These are phyloP conservation scores for Halocynthia aurantium DNA, from an alignment of 23 tunicate species.

Conservation along the genomic window DNA sequence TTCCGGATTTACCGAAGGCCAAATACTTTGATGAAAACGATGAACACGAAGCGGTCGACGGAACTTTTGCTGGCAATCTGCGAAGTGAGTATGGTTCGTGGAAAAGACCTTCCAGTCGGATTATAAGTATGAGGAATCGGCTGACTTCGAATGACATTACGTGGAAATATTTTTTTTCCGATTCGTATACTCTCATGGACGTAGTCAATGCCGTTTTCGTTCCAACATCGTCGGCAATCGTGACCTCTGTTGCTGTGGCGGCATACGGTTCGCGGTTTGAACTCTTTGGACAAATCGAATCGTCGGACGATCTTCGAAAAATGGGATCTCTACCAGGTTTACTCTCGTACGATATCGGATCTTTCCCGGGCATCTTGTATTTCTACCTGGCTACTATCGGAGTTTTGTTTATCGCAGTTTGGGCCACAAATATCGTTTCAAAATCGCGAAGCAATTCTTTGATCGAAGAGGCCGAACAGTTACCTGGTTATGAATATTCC, in stretches of 20 bases:
- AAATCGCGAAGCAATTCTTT: conserved; percentile 3
- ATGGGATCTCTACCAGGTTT: conserved; percentile 3
- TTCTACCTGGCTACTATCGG: conserved; percentile 12
- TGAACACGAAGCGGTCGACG: not conserved
- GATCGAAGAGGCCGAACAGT: conserved; percentile 1
- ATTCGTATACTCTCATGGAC: conserved; percentile 15
- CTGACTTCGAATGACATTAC: too few relatives aligned
- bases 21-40: not conserved
- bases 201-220: conserved; percentile 16
- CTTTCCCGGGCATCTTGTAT: conserved; percentile 2
- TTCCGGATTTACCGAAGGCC: not conserved
- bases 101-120: too few relatives aligned
- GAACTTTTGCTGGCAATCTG: not conserved
- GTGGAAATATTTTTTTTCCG: not conserved
- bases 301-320: not conserved
- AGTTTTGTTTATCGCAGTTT: not conserved
- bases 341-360: conserved; percentile 4
- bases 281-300: not conserved
- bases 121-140: too few relatives aligned
- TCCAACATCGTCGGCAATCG: not conserved
- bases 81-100: not conserved
- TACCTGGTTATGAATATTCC: conserved; percentile 17
- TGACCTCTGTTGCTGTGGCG: conserved; percentile 16
- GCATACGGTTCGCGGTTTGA: conserved; percentile 13
- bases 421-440: not conserved